Evolutionary conservation across 2,888 invertebrate genomes (phyloP), one percentile per base, ranked within the genome.

Genomic region (Drosophila meridionalis): DNA sequence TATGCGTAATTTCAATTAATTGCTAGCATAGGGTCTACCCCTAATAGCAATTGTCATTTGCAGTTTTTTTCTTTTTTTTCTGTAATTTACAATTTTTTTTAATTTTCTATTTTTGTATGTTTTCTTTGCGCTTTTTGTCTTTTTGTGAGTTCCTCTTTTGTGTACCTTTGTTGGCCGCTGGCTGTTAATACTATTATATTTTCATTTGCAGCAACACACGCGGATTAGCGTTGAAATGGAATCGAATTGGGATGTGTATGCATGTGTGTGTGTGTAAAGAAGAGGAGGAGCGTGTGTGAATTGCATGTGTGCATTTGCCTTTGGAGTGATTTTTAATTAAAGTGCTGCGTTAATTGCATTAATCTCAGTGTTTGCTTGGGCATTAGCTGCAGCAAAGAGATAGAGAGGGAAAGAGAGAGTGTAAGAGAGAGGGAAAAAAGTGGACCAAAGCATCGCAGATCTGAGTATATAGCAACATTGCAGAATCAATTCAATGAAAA

Each of bases 331-430:
- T 88, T 81, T 87, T 90, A 87, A 90, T 87, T 90, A 90, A 87
- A 87, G 77, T 75, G 73, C 70, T 69, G 76, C 82, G 89, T 87
- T 87, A 89, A 90, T 90, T 88, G 80, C 88, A 88, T 85, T 85
- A 85, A 90, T 90, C 83, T 70, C 75, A 76, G 50, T 74, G 68
- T 77, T 82, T 89, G 68, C 66, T 57, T 42, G 69, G 66, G 67
- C 69, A 72, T 59, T 62, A 72, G 68, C 32, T 66, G 32, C 56
- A 63, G 36, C 43, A 36, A 52, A 45, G 52, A 43, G 43, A 34
- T n/a, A 34, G 11, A 34, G 2, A 14, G 28, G 30, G 26, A 12
- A 1, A 42, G 12, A 28, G 6, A 36, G 8, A 32, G 52, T 2
- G 28, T 8, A n/a, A 26, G 12, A 14, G 56, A 8, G 20, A 9